phyloP scores from a whole-genome alignment of 37 sponge, comb jelly and placozoan species.

The Spongia lamella region DNA sequence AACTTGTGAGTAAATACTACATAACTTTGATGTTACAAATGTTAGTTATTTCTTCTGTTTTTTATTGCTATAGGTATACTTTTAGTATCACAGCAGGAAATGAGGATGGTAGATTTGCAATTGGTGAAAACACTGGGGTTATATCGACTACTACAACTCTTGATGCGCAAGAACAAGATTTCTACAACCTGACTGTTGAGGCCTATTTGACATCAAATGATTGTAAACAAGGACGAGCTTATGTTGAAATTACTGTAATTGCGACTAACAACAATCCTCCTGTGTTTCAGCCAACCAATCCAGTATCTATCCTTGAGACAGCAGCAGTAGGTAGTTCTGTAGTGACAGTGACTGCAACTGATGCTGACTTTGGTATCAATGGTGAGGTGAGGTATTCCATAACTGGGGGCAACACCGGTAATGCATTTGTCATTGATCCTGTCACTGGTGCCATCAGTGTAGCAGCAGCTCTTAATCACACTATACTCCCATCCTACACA shows the following conservation, averaged over 20 bases:
- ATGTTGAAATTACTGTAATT: constrained; percentile 38
- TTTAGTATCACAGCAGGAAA: constrained; percentile 21
- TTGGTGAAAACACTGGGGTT: constrained; percentile 20
- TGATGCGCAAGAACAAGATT: constrained; percentile 1
- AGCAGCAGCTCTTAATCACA: constrained; percentile 17
- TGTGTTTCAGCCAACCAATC: constrained; percentile 17
- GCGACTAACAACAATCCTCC: constrained; percentile 23
- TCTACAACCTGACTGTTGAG: constrained; percentile 19
- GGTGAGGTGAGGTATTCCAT: constrained; percentile 55
- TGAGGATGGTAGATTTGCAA: constrained; percentile 9
- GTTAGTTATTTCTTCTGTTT: no score
- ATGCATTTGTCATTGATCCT: constrained; percentile 57
- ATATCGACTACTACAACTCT: constrained; percentile 8
- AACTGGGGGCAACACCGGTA: constrained; percentile 39
- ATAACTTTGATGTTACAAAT: no score
- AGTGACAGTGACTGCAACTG: constrained; percentile 41
- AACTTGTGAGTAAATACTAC: no score
- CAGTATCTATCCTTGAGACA: constrained; percentile 55
- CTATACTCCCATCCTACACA: not conserved
- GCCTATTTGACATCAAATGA: not conserved
- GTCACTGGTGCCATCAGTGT: constrained; percentile 50
- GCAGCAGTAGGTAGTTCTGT: constrained; percentile 38
- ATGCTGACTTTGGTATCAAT: constrained; percentile 35
- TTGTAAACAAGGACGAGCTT: constrained; percentile 60
- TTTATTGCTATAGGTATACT: not conserved